These are phyloP conservation scores for Poecilia gillii DNA, from an alignment of 2,797 vertebrate genomes.

Conservation along the genomic window DNA sequence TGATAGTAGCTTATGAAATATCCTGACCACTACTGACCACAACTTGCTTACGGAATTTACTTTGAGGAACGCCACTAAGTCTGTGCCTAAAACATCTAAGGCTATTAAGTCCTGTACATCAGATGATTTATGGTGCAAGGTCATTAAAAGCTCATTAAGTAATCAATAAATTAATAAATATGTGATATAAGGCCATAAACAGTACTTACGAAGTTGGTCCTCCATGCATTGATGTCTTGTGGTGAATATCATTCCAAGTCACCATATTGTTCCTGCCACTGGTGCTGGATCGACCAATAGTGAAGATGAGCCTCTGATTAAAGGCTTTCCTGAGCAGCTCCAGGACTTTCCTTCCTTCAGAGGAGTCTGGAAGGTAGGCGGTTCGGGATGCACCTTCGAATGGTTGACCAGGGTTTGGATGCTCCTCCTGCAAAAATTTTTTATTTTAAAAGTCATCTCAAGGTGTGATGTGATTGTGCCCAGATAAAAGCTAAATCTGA, in stretches of 20 bases:
- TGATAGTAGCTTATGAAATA: background rate
- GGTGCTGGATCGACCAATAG: slow-evolving; percentile 78
- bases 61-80: background rate
- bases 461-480: background rate
- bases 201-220: slow-evolving; percentile 75
- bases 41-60: background rate
- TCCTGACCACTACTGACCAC: background rate
- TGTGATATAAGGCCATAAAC: background rate
- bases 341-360: slow-evolving; percentile 64
- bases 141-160: background rate
- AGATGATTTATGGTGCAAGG: no score
- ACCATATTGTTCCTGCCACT: slow-evolving; percentile 74
- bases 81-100: background rate
- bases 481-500: background rate
- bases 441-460: background rate
- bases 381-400: slow-evolving; percentile 70
- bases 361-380: slow-evolving; percentile 76
- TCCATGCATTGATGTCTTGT: slow-evolving; percentile 77
- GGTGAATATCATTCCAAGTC: slow-evolving; percentile 85
- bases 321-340: slow-evolving; percentile 72
- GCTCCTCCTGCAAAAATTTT: slow-evolving; percentile 65
- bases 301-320: slow-evolving; percentile 79
- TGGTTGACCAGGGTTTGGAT: slow-evolving; percentile 73
- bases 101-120: background rate
- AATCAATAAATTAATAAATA: background rate